Conservation (phyloP, 2,113 vertebrate species). For the Salvelinus alpinus region DNA sequence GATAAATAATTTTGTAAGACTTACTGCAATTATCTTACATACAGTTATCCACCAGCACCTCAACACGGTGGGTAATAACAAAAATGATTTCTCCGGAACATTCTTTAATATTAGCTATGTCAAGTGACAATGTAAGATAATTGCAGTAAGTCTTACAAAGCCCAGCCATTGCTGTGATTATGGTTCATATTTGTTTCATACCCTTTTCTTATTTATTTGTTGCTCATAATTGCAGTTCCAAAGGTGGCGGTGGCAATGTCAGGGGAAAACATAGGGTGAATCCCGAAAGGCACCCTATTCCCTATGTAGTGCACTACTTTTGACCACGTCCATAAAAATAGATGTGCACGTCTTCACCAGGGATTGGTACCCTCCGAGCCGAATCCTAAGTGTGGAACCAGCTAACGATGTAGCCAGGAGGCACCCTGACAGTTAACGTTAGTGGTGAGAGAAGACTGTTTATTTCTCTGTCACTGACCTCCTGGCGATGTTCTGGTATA, state of each 20-base stretch:
- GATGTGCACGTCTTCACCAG: not conserved
- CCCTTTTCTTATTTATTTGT: not conserved
- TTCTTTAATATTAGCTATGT: too few relatives aligned
- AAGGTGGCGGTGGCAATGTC: not conserved
- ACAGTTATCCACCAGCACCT: too few relatives aligned
- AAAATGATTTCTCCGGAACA: too few relatives aligned
- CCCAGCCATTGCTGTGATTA: not conserved
- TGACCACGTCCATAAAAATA: not conserved
- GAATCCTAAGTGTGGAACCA: not conserved
- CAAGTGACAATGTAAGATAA: too few relatives aligned
- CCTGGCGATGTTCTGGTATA: not conserved
- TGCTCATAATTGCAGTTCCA: not conserved
- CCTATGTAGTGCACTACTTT: too few relatives aligned
- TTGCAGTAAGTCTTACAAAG: too few relatives aligned
- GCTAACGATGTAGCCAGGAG: not conserved
- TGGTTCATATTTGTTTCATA: not conserved
- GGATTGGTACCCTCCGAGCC: not conserved
- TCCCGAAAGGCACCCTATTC: too few relatives aligned
- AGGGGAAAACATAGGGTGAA: not conserved
- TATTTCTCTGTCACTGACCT: not conserved
- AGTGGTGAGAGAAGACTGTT: slow-evolving; percentile 3
- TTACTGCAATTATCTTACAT: too few relatives aligned
- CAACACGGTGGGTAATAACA: too few relatives aligned
- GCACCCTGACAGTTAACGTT: slow-evolving; percentile 1
- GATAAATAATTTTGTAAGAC: too few relatives aligned